These are phyloP conservation scores for Oostethus manadensis DNA, from an alignment of 2,113 vertebrate genomes.

Conservation along the genomic window DNA sequence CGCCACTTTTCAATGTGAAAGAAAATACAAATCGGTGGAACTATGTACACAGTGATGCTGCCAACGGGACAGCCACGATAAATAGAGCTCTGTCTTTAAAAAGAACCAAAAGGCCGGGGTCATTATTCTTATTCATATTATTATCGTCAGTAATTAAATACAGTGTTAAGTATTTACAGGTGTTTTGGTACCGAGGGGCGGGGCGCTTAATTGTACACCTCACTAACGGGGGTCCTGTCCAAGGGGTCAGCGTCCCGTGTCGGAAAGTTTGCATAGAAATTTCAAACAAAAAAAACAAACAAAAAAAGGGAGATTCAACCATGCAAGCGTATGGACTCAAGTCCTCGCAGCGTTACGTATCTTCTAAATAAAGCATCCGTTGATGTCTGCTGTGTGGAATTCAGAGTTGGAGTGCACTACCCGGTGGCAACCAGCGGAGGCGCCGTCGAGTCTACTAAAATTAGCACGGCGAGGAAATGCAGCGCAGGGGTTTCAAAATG, in stretches of 20 bases:
- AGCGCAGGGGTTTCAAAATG: too few relatives aligned
- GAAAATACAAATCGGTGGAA: constrained; percentile 77
- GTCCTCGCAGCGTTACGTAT: too few relatives aligned
- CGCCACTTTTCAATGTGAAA: constrained; percentile 98
- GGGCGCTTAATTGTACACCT: constrained; percentile 21
- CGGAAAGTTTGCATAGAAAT: constrained; percentile 77
- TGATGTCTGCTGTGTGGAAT: too few relatives aligned
- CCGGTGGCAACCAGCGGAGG: too few relatives aligned
- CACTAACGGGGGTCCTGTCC: constrained; percentile 38
- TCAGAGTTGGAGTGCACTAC: too few relatives aligned
- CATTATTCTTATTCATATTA: constrained; percentile 7
- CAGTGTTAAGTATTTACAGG: constrained; percentile 84
- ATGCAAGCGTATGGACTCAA: too few relatives aligned
- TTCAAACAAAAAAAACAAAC: constrained; percentile 1
- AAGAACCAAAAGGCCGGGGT: constrained; percentile 50
- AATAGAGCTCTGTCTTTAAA: constrained; percentile 77
- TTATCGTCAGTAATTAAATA: constrained; percentile 75
- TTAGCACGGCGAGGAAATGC: too few relatives aligned
- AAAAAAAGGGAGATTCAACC: background rate
- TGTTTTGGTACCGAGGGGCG: constrained; percentile 71
- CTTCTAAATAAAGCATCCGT: too few relatives aligned
- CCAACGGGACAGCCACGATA: constrained; percentile 86
- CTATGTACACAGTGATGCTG: constrained; percentile 88
- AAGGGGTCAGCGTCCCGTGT: constrained; percentile 49
- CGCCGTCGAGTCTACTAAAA: too few relatives aligned